phyloP scores from a whole-genome alignment of 2,888 invertebrate genomes.

The Habrosyne pyritoides region DNA sequence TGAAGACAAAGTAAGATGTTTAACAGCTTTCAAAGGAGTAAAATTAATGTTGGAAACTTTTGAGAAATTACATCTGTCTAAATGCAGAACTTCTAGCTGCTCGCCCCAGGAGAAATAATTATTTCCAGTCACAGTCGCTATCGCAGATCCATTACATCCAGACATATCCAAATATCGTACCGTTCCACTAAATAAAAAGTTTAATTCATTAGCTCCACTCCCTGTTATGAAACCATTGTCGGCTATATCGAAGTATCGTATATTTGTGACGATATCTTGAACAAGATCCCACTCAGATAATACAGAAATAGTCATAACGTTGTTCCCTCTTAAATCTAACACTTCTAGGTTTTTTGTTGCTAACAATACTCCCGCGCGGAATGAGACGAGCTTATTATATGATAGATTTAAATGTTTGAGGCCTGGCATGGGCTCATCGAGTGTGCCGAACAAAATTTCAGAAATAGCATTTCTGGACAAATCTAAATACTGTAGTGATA shows the following conservation, averaged over 20 bases:
- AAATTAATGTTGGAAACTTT: background rate
- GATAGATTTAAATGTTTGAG: background rate
- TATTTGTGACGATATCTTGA: background rate
- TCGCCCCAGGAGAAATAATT: background rate
- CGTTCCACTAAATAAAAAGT: background rate
- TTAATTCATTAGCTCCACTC: background rate
- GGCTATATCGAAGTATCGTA: background rate
- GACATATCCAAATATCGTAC: background rate
- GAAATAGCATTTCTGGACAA: background rate
- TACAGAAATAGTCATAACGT: background rate
- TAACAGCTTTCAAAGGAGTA: background rate
- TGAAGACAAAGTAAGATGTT: background rate
- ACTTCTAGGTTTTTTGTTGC: conserved; percentile 20
- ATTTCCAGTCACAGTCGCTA: background rate
- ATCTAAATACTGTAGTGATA: background rate
- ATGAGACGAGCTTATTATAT: background rate
- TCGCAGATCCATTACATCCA: background rate
- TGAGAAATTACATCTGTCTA: background rate
- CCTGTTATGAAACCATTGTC: background rate
- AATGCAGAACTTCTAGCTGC: background rate
- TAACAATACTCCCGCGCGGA: background rate
- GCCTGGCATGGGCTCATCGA: too few relatives aligned
- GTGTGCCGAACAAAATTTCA: background rate
- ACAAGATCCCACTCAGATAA: background rate
- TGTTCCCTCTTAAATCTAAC: conserved; percentile 40